These are phyloP conservation scores for Lydus trimaculatus DNA, from an alignment of 2,888 invertebrate genomes.

Conservation along the genomic window DNA sequence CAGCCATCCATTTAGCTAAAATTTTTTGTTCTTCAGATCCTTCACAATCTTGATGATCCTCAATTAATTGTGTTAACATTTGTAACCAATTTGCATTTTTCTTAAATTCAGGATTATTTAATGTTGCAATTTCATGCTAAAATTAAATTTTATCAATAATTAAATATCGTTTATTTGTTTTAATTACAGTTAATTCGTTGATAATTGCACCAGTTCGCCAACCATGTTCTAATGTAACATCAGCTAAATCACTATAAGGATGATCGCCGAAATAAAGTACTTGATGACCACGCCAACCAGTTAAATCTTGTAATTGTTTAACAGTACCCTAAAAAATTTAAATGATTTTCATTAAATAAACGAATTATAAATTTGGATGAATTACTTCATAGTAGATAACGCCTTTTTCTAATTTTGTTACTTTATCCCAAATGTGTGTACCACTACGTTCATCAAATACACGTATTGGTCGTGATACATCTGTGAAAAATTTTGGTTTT, in stretches of 20 bases:
- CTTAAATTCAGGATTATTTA: conserved; percentile 85
- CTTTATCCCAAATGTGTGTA: conserved; percentile 91
- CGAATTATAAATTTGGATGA: background rate
- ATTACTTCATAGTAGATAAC: conserved; percentile 87
- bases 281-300: conserved; percentile 91
- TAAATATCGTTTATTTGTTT: background rate
- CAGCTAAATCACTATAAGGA: conserved; percentile 96
- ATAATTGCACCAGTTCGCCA: conserved; percentile 99
- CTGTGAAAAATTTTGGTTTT: conserved; percentile 96
- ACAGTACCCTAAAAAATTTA: conserved; percentile 85
- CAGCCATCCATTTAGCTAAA: conserved; percentile 79
- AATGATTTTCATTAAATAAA: background rate
- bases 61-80: conserved; percentile 88
- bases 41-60: conserved; percentile 85
- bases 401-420: conserved; percentile 84
- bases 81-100: conserved; percentile 90
- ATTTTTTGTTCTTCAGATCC: conserved; percentile 72
- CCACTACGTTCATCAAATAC: conserved; percentile 83
- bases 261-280: conserved; percentile 98
- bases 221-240: conserved; percentile 94
- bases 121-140: conserved; percentile 89
- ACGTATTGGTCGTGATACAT: conserved; percentile 88
- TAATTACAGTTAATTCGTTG: conserved; percentile 83
- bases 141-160: conserved; percentile 30
- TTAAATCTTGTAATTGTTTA: conserved; percentile 87